Conservation (phyloP, 2,113 vertebrate species). For the Ptilonorhynchus violaceus region DNA sequence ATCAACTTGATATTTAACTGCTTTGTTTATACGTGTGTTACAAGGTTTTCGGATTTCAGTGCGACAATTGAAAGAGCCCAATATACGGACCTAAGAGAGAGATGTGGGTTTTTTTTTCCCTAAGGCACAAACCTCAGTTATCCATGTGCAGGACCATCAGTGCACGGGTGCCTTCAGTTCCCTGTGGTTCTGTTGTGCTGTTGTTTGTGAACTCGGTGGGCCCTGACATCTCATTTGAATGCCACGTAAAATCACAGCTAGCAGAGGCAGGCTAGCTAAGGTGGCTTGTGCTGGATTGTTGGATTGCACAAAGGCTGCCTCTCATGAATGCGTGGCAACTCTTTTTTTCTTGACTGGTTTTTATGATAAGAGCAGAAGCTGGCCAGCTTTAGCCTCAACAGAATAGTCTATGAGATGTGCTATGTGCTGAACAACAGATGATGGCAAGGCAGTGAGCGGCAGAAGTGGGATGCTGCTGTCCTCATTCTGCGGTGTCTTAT, state of each 20-base stretch:
- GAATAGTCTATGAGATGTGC: background rate
- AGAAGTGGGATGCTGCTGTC: background rate
- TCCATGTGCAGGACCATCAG: background rate
- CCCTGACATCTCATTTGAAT: accelerated
- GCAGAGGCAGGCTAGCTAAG: background rate
- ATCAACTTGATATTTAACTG: background rate
- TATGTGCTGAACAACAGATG: background rate
- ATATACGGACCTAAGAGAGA: background rate
- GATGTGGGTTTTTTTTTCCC: background rate
- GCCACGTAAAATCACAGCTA: accelerated
- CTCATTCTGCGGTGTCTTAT: background rate
- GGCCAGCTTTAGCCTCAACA: background rate
- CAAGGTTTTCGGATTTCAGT: background rate
- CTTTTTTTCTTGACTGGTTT: background rate
- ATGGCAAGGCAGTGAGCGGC: background rate
- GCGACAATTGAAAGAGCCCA: background rate
- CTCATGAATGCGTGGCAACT: background rate
- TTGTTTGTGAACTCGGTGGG: accelerated
- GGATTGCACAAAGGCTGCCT: background rate
- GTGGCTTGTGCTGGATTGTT: background rate
- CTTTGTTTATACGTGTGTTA: background rate
- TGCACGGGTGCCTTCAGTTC: accelerated
- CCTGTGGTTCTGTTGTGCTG: background rate
- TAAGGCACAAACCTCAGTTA: background rate
- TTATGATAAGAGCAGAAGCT: background rate